Conservation (phyloP, 1,140 invertebrate genomes). For the Anoplolepis gracilipes region DNA sequence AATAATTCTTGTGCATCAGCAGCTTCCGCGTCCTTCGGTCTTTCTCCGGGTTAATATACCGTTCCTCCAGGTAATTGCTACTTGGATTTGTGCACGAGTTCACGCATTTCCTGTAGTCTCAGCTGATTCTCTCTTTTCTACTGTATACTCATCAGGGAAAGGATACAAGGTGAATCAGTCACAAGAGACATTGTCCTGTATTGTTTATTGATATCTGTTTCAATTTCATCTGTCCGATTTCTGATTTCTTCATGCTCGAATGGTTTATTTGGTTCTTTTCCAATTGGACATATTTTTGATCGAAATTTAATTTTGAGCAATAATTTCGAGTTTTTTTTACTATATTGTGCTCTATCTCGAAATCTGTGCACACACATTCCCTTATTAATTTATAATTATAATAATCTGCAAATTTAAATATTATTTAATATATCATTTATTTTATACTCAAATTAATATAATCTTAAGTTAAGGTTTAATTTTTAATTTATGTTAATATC, state of each 20-base stretch:
- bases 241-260: background rate
- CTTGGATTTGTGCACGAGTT: slow-evolving; percentile 55
- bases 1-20: slow-evolving; percentile 18
- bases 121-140: slow-evolving; percentile 2
- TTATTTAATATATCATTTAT: background rate
- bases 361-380: too few species aligned
- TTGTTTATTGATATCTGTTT: background rate
- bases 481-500: background rate
- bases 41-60: slow-evolving; percentile 61
- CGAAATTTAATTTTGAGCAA: background rate
- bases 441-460: background rate
- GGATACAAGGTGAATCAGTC: background rate
- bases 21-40: slow-evolving; percentile 32
- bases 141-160: background rate
- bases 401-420: background rate
- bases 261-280: background rate
- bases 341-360: background rate
- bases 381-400: slow-evolving; percentile 7
- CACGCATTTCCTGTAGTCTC: slow-evolving; percentile 55
- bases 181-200: background rate
- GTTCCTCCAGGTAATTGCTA: slow-evolving; percentile 56
- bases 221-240: background rate
- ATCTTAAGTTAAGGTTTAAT: background rate
- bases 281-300: background rate
- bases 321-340: background rate